Conservation (phyloP, 2,888 invertebrate genomes). For the Dioctria rufipes region DNA sequence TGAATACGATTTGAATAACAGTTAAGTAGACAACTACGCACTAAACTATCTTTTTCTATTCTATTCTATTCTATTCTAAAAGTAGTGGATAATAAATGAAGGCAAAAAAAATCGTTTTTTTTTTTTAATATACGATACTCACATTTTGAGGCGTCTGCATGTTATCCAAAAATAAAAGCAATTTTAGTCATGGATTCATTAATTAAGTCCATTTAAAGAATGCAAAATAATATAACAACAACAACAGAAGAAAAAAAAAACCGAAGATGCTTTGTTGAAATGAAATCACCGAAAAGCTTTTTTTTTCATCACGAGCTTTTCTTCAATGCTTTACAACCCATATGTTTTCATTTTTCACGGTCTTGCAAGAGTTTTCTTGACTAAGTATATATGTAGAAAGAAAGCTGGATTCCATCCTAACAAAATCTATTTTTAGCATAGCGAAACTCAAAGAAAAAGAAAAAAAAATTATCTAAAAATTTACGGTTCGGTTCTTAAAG, state of each 20-base stretch:
- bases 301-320: conserved; percentile 8
- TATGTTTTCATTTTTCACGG: conserved; percentile 40
- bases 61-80: conserved; percentile 23
- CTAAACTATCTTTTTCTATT: too few species aligned
- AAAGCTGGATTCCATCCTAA: conserved; percentile 24
- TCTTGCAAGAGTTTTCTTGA: not conserved
- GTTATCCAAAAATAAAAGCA: conserved; percentile 56
- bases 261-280: not conserved
- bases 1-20: too few species aligned
- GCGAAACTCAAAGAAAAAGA: conserved; percentile 8
- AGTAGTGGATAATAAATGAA: not conserved
- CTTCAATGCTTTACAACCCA: conserved; percentile 34
- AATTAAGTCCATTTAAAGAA: conserved; percentile 30
- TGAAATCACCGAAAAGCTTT: conserved; percentile 43
- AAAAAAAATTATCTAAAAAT: not conserved
- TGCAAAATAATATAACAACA: conserved; percentile 18
- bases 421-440: conserved; percentile 38
- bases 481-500: conserved; percentile 11
- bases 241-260: conserved; percentile 16
- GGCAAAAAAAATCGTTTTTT: not conserved
- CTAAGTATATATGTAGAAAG: not conserved
- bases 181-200: conserved; percentile 33
- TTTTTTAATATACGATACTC: conserved; percentile 64
- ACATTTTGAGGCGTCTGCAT: conserved; percentile 71
- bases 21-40: too few species aligned